phyloP scores from a whole-genome alignment of 2,113 vertebrate species.

The Oncorhynchus gorbuscha region DNA sequence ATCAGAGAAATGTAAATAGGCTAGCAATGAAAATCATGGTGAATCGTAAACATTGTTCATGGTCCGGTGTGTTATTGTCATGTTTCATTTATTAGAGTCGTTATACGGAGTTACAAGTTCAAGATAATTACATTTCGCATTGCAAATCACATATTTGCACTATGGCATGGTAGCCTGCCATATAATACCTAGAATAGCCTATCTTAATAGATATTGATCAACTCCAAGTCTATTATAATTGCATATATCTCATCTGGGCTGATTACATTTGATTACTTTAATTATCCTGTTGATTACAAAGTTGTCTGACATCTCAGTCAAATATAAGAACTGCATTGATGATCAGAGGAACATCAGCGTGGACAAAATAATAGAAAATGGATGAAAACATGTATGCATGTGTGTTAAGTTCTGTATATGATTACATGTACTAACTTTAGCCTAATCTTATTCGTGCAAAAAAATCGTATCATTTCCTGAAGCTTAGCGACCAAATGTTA shows the following conservation, averaged over 20 bases:
- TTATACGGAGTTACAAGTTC: not conserved
- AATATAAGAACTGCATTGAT: too few relatives aligned
- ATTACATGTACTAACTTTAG: too few relatives aligned
- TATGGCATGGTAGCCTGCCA: not conserved
- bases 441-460: too few relatives aligned
- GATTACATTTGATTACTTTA: slow-evolving; percentile 1
- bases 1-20: not conserved
- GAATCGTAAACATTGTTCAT: not conserved
- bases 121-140: not conserved
- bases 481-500: too few relatives aligned
- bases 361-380: too few relatives aligned
- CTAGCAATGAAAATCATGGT: not conserved
- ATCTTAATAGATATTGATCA: slow-evolving; percentile 3
- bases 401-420: too few relatives aligned
- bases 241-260: not conserved
- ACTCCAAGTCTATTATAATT: not conserved
- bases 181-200: not conserved
- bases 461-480: too few relatives aligned
- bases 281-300: not conserved
- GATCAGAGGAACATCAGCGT: too few relatives aligned
- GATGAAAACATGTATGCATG: too few relatives aligned
- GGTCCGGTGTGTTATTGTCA: not conserved
- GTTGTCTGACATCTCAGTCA: not conserved
- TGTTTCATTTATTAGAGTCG: not conserved
- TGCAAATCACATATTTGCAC: not conserved